Conservation (phyloP, 1,140 invertebrate genomes). For the Monomorium pharaonis region DNA sequence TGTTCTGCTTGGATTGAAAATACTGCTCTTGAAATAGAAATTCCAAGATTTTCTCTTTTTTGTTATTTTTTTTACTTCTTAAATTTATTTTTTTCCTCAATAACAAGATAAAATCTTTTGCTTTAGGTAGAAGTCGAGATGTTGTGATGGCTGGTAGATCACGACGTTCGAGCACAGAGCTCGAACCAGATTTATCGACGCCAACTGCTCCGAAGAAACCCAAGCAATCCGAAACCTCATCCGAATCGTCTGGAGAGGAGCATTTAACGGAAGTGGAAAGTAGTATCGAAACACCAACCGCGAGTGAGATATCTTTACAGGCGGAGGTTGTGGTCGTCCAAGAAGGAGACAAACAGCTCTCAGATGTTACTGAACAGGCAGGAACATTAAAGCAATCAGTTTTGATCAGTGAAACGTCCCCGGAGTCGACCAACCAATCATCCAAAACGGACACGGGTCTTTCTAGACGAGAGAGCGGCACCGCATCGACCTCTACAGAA, state of each 20-base stretch:
- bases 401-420: slow-evolving; percentile 41
- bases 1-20: no score
- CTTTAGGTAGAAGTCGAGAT: slow-evolving; percentile 75
- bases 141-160: slow-evolving; percentile 81
- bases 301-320: slow-evolving; percentile 21
- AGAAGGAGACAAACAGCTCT: neutral
- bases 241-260: slow-evolving; percentile 9
- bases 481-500: slow-evolving; percentile 1
- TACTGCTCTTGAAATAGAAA: neutral
- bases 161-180: slow-evolving; percentile 76
- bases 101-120: neutral
- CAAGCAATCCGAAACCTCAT: slow-evolving; percentile 53
- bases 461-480: neutral
- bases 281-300: slow-evolving; percentile 35
- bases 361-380: neutral
- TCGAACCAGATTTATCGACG: slow-evolving; percentile 73
- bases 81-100: neutral
- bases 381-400: neutral
- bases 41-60: neutral
- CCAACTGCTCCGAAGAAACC: slow-evolving; percentile 70
- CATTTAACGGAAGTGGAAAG: slow-evolving; percentile 46
- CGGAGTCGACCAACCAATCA: slow-evolving; percentile 20
- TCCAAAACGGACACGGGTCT: slow-evolving; percentile 15
- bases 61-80: neutral
- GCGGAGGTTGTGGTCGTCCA: neutral